phyloP scores from a whole-genome alignment of 2,113 vertebrate species.

The Pelvicachromis taeniatus region DNA sequence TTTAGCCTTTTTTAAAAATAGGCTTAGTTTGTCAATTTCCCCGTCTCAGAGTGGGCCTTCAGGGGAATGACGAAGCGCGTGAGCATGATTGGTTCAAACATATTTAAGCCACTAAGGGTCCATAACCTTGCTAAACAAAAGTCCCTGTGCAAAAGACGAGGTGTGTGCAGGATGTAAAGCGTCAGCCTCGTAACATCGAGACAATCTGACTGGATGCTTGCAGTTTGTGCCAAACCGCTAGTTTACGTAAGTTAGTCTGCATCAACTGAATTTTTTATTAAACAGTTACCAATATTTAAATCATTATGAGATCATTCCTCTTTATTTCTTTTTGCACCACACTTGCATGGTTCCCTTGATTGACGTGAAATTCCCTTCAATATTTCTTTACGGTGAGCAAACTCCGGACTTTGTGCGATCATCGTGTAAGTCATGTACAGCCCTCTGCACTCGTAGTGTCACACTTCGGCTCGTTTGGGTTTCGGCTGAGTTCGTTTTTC shows the following conservation, averaged over 20 bases:
- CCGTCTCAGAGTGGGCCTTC: accelerated
- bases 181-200: accelerated
- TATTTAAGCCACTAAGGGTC: neutral
- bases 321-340: neutral
- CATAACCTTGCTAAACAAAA: accelerated
- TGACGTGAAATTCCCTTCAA: neutral
- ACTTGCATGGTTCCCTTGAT: neutral
- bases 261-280: neutral
- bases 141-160: accelerated
- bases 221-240: accelerated
- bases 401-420: neutral
- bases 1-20: neutral
- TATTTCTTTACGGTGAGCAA: neutral
- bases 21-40: accelerated
- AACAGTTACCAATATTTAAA: neutral
- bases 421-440: neutral
- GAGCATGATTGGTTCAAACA: too few species aligned
- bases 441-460: neutral
- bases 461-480: neutral
- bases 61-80: neutral
- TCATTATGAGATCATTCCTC: neutral
- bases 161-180: neutral
- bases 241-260: accelerated
- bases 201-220: neutral
- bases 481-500: neutral